phyloP scores from a whole-genome alignment of 1,140 invertebrate genomes.

The Popillia japonica region DNA sequence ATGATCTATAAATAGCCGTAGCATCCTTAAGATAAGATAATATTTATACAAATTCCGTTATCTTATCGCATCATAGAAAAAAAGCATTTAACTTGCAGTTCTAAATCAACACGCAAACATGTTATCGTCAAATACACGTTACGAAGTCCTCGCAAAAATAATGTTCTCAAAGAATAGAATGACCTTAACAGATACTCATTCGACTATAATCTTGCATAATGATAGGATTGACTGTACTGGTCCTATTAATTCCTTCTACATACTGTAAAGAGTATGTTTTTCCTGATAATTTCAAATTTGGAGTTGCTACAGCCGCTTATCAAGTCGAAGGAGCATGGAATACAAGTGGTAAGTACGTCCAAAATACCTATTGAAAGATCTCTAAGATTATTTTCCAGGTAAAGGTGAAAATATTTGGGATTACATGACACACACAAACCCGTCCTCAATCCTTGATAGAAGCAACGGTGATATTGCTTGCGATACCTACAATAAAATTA shows the following conservation, averaged over 20 bases:
- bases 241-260: neutral
- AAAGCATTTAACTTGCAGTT: too few species aligned
- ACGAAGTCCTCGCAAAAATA: too few species aligned
- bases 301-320: conserved; percentile 19
- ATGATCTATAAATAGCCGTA: too few species aligned
- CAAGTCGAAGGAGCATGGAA: conserved; percentile 35
- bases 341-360: neutral
- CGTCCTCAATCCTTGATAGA: conserved; percentile 63
- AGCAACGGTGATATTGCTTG: conserved; percentile 65
- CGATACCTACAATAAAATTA: conserved; percentile 67
- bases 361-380: neutral
- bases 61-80: too few species aligned
- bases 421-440: conserved; percentile 63
- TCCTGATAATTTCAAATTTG: conserved; percentile 10
- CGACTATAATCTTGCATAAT: too few species aligned
- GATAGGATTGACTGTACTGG: too few species aligned
- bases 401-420: conserved; percentile 67
- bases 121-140: too few species aligned
- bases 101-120: too few species aligned
- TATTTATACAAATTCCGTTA: too few species aligned
- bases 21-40: too few species aligned
- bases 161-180: neutral
- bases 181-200: neutral
- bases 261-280: neutral
- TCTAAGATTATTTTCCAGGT: too few species aligned